Percentiles rank a stretch among this genome's conserved stretches.
These are phyloP conservation scores for Synchiropus splendidus DNA, from an alignment of 2,113 vertebrate species.

Conservation along the genomic window DNA sequence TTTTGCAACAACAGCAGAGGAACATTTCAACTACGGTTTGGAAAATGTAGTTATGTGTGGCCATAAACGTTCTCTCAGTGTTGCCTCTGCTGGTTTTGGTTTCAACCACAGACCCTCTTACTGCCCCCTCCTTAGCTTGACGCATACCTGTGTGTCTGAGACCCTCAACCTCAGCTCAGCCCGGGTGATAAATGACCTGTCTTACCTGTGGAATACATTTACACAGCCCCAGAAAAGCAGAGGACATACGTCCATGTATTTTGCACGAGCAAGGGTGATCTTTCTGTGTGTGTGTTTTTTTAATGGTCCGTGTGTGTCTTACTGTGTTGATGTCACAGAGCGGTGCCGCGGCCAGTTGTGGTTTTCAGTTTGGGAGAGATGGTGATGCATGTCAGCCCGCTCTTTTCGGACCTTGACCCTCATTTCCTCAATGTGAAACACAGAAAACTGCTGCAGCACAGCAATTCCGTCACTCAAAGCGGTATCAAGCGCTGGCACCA, in stretches of 20 bases:
- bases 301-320: conserved; percentile 3
- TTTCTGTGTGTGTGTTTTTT: conserved; percentile 2
- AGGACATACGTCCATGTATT: conserved; percentile 57
- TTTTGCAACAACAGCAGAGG: no score
- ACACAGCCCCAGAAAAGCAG: conserved; percentile 58
- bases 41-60: no score
- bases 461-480: conserved; percentile 37
- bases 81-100: conserved; percentile 19
- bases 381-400: conserved; percentile 66
- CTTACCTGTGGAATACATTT: conserved; percentile 65
- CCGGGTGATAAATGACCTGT: conserved; percentile 62
- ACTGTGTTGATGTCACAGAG: conserved; percentile 25
- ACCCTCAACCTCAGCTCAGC: conserved; percentile 61
- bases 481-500: conserved; percentile 31
- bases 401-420: conserved; percentile 67
- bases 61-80: no score
- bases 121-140: background rate
- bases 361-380: conserved; percentile 39
- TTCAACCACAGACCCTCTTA: no score
- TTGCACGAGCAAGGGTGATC: conserved; percentile 11
- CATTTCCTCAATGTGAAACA: conserved; percentile 68
- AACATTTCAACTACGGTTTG: no score
- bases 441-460: conserved; percentile 54
- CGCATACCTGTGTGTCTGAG: conserved; percentile 53
- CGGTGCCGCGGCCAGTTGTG: conserved; percentile 27